Conservation (phyloP, 2,797 vertebrate genomes). For the Oceanodroma leucorhoa region DNA sequence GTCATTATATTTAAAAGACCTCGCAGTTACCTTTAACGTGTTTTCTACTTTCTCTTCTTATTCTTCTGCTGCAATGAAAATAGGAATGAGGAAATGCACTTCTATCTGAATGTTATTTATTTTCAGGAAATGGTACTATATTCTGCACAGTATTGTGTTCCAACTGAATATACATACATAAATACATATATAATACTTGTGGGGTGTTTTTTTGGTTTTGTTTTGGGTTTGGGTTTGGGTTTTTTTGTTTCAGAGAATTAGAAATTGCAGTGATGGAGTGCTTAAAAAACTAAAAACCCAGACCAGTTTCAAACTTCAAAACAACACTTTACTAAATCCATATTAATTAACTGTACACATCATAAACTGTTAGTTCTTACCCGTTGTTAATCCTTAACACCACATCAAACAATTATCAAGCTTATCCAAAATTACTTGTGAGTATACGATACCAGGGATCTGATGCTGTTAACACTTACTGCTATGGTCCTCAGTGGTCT, state of each 20-base stretch:
- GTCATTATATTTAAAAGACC: neutral
- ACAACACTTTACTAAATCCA: neutral
- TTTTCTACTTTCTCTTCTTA: neutral
- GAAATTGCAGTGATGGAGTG: neutral
- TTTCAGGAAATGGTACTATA: neutral
- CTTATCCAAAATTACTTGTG: neutral
- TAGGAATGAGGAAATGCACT: neutral
- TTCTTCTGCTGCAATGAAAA: neutral
- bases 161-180: neutral
- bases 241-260: neutral
- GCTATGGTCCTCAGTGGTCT: fast-evolving
- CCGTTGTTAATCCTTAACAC: neutral
- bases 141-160: neutral
- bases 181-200: no score
- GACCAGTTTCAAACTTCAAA: neutral
- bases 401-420: neutral
- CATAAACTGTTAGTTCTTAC: neutral
- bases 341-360: neutral
- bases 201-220: no score
- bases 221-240: neutral
- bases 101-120: neutral
- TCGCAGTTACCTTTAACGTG: neutral
- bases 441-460: neutral
- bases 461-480: neutral
- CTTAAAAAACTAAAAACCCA: neutral